Evolutionary conservation across 2,113 vertebrate genomes (phyloP), one percentile per base, ranked within the genome.

Genomic region (Ophthalmolycus amberensis): DNA sequence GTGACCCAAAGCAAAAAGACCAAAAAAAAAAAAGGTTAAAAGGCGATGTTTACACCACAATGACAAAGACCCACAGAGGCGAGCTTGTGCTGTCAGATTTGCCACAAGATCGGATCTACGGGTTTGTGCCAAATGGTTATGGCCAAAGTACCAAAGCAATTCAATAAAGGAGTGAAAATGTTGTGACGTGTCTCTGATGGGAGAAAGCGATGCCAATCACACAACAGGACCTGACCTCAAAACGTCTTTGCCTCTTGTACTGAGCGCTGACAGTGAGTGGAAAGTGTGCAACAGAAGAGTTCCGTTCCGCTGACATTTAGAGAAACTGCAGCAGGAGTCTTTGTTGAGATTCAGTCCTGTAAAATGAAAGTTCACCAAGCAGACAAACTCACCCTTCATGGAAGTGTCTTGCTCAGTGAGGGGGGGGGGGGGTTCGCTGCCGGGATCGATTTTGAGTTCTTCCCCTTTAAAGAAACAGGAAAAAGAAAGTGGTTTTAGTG

Each of bases 21-120:
- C 54, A 18, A 48, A 37, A 70, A 78, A 46, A 46, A 56, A 82
- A 54, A 82, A 70, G 20, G 18, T 75, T 66, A 54, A 71, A 78
- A 56, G 50, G 56, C 72, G 94, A 85, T 90, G 94, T 93, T 95
- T 92, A 88, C 84, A 96, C 97, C 98, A 96, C 92, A 95, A 89
- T 96, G 97, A 97, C 97, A 99, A 96, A 97, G 97, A 99, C 98
- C 98, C 97, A 98, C 97, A 99, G 98, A 99, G 94, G 93, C 98
- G 97, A 99, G 96, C 98, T 99, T 99, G 98, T 96, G 97, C 91
- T 93, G 94, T 96, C 87, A 91, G 85, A 96, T 96, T 96, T 92
- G 96, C 96, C 98, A 99, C 98, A 99, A 99, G 98, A 99, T 99
- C 97, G 98, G 98, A 99, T 99, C 98, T 99, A 99, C 98, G 98